A percentile compares a stretch with the other conserved stretches of the same genome.
Conservation (phyloP, 2,113 vertebrate genomes). For the Sminthopsis crassicaudata region DNA sequence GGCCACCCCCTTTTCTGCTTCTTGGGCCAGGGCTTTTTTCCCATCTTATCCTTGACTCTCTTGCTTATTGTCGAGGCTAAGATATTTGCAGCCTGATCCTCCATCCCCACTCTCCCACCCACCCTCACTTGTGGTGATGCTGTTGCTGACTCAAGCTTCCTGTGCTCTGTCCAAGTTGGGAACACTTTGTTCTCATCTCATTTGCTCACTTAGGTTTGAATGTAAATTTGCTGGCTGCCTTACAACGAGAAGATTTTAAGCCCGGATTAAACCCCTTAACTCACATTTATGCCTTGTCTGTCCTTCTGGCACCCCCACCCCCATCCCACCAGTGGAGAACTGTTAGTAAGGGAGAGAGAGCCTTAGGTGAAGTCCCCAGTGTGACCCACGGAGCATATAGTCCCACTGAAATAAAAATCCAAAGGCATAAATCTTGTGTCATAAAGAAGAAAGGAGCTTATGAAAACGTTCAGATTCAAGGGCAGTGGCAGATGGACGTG, state of each 20-base stretch:
- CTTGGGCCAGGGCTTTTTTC: neutral
- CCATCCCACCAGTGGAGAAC: neutral
- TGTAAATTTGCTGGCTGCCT: slow-evolving; percentile 3
- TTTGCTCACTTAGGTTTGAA: slow-evolving; percentile 5
- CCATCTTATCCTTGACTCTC: neutral
- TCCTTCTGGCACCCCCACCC: neutral
- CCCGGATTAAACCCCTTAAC: neutral
- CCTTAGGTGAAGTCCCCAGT: neutral
- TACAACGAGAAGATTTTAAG: neutral
- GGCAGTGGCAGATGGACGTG: neutral
- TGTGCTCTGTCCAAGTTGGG: neutral
- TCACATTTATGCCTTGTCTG: slow-evolving; percentile 15
- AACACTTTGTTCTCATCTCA: neutral
- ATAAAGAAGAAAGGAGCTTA: neutral
- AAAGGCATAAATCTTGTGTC: neutral
- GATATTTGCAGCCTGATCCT: slow-evolving; percentile 16
- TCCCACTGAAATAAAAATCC: neutral
- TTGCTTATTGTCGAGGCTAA: slow-evolving; percentile 5
- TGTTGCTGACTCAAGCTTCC: neutral
- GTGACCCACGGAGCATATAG: neutral
- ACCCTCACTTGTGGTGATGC: neutral
- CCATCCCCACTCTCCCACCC: neutral
- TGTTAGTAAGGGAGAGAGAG: neutral
- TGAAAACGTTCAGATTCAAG: slow-evolving; percentile 2
- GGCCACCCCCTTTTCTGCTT: neutral